Percentiles rank a stretch among this genome's conserved stretches.
Evolutionary conservation across 30 jellyfish, hydroid and myxozoan species (phyloP).

Genomic region (Aurelia sp.): DNA sequence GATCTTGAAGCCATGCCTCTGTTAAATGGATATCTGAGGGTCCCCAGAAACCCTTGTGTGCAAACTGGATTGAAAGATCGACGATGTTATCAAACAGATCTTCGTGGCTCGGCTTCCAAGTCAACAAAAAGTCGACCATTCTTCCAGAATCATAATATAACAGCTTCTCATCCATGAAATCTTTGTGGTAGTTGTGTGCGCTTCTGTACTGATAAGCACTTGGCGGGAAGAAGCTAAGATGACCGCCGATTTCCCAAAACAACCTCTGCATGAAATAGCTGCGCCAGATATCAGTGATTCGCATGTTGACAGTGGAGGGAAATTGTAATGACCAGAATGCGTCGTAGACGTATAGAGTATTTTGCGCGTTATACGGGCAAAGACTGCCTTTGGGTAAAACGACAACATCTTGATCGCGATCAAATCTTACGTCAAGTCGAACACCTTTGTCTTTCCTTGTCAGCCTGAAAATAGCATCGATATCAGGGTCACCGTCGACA

Average conservation of each 20-base stretch:
- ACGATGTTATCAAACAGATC: conserved; percentile 80
- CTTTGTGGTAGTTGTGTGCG: conserved; percentile 83
- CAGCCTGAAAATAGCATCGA: conserved; percentile 93
- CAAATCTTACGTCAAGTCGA: conserved; percentile 81
- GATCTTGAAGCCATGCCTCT: conserved; percentile 94
- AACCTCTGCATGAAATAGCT: conserved; percentile 88
- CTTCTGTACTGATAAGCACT: conserved; percentile 97
- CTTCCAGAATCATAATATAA: conserved; percentile 76
- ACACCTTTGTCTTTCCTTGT: conserved; percentile 88
- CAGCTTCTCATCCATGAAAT: conserved; percentile 87
- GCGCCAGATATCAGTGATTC: conserved; percentile 97
- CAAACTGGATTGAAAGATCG: conserved; percentile 75
- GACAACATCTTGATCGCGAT: conserved; percentile 78
- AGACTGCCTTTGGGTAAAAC: conserved; percentile 85
- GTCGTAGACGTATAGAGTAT: conserved; percentile 81
- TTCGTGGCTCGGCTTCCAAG: conserved; percentile 69
- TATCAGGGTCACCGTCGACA: conserved; percentile 97
- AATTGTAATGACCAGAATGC: conserved; percentile 82
- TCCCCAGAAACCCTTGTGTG: conserved; percentile 78
- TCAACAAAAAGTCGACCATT: conserved; percentile 72
- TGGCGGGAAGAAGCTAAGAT: conserved; percentile 93
- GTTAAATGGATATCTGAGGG: conserved; percentile 83
- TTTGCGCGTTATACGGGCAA: conserved; percentile 94
- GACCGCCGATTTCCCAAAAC: conserved; percentile 98
- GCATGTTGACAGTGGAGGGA: conserved; percentile 88